Base-by-base conservation (phyloP, 2,888 invertebrate species). In the Aphodius sticticus region DNA sequence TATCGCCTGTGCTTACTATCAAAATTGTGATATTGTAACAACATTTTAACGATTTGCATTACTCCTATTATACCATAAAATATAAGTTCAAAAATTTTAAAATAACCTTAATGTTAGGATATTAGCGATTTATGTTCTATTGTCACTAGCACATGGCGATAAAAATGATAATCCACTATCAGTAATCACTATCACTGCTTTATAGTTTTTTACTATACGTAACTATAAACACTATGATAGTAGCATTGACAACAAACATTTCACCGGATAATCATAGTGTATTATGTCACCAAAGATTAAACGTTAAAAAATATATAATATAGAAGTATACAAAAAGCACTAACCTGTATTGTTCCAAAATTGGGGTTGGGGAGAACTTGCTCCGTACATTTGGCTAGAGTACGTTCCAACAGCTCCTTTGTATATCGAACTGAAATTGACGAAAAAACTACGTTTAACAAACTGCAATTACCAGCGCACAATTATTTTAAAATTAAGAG, bases 281-380 rank as follows among this genome's bases (percentile, higher is more conserved):
- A 53, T 53, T 5, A 53, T 53, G 12, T 53, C 53, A 53, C 4
- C 53, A 53, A 53, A 53, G 53, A 53, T 53, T 26, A 26, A 53
- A 53, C 53, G 53, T 9, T 26, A 53, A 53, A 53, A 53, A 53
- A 53, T 53, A 53, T 12, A 53, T 7, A 38, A 38, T 53, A 53
- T 26, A 53, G 12, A 5, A 9, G 53, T 53, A 72, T 7, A 76
- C n/a, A 76, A 15, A 77, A 76, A 77, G 76, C 72, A 85, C 87
- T 85, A 83, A 88, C 88, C 88, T 81, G 87, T 84, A 84, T 88
- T 88, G 69, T 86, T 85, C 88, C 88, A 88, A 76, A 88, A 78
- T 82, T 87, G 87, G 3, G 86, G 80, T 81, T 87, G 87, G 36
- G 88, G 88, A 6, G 88, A 88, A 76, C 86, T 87, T 9, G 84